Evolutionary conservation across 2,113 vertebrate genomes (phyloP).

Genomic region (Antigone vipio): DNA sequence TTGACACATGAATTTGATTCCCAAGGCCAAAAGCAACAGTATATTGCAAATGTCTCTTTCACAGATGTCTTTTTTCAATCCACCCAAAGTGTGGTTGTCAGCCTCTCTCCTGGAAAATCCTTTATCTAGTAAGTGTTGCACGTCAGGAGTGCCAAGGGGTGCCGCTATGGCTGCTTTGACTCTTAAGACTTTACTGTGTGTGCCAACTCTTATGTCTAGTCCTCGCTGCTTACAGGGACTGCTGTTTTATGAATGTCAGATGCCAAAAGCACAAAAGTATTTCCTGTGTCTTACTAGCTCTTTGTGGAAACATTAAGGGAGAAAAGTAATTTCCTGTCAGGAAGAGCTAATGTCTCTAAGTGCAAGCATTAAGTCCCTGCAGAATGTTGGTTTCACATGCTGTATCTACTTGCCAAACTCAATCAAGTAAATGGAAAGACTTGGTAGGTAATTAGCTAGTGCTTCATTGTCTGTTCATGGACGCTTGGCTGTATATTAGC

Average conservation of each 20-base stretch:
- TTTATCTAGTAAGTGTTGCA: background rate
- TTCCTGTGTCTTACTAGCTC: background rate
- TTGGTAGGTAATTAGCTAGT: background rate
- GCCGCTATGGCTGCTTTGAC: background rate
- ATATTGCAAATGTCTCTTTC: background rate
- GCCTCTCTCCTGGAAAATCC: background rate
- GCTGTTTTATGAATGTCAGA: background rate
- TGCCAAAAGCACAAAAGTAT: background rate
- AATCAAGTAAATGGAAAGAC: background rate
- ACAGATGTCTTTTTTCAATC: background rate
- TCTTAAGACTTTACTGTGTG: background rate
- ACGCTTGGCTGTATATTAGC: background rate
- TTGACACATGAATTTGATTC: background rate
- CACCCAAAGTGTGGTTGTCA: background rate
- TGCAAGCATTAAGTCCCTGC: background rate
- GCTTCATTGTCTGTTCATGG: background rate
- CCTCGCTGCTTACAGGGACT: background rate
- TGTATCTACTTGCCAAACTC: background rate
- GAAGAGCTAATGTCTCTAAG: background rate
- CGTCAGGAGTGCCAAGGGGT: background rate
- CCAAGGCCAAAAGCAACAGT: background rate
- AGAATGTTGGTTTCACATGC: background rate
- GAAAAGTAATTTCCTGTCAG: background rate
- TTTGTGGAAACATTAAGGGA: background rate
- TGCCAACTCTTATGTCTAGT: background rate